Evolutionary conservation across 2,888 invertebrate genomes (phyloP).

Genomic region (Agrochola lychnidis): DNA sequence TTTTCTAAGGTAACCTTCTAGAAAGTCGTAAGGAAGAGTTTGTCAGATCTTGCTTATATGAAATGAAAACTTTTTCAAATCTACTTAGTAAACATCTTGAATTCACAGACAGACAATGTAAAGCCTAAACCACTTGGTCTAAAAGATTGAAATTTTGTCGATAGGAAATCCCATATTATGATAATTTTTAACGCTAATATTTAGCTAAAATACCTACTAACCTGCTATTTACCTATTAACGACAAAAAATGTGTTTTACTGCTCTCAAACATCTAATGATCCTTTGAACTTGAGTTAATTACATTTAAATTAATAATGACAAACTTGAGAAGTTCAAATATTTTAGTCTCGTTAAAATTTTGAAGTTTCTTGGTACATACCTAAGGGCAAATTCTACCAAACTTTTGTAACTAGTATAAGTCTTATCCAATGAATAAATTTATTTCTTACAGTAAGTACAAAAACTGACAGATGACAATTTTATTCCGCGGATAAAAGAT

Average conservation of each 20-base stretch:
- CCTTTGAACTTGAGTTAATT: slow-evolving; percentile 31
- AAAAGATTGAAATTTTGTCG: not conserved
- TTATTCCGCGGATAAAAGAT: no score
- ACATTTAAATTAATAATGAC: slow-evolving; percentile 30
- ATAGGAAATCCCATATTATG: not conserved
- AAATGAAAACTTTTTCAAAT: not conserved
- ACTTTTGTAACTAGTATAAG: no score
- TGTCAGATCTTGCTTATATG: not conserved
- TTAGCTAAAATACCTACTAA: not conserved
- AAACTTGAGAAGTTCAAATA: slow-evolving; percentile 23
- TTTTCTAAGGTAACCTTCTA: not conserved
- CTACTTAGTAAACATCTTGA: not conserved
- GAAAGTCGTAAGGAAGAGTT: not conserved
- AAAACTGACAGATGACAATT: no score
- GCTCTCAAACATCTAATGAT: slow-evolving; percentile 19
- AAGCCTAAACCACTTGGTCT: not conserved
- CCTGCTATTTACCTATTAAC: not conserved
- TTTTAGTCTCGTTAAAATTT: slow-evolving; percentile 14
- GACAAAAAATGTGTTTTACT: not conserved
- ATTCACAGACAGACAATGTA: no score
- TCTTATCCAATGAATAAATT: no score
- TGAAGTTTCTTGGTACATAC: not conserved
- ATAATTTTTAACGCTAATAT: not conserved
- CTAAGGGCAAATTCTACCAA: no score
- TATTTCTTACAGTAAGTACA: no score